A percentile compares a stretch with the other conserved stretches of the same genome.
Evolutionary conservation across 2,797 vertebrate genomes (phyloP).

Genomic region (Microchirus variegatus): DNA sequence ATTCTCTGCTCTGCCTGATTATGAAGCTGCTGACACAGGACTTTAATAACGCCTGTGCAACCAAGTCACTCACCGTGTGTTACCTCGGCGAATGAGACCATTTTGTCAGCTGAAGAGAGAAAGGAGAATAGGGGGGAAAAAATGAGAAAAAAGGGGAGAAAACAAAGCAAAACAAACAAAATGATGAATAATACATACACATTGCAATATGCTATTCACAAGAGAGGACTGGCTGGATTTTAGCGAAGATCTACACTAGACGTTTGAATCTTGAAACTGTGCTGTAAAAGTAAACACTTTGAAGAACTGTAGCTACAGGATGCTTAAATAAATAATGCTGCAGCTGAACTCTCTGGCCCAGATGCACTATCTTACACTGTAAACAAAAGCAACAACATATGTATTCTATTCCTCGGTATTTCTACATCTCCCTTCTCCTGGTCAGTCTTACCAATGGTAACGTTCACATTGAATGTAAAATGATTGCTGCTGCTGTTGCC

Average conservation of each 20-base stretch:
- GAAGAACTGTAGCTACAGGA: conserved; percentile 59
- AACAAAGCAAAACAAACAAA: conserved; percentile 32
- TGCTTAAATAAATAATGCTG: conserved; percentile 70
- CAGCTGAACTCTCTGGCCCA: conserved; percentile 41
- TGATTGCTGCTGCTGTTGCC: conserved; percentile 33
- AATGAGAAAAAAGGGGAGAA: neutral
- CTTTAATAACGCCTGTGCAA: conserved; percentile 56
- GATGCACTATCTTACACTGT: conserved; percentile 49
- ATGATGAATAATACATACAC: conserved; percentile 72
- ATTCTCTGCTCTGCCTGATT: conserved; percentile 67
- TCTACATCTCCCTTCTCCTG: conserved; percentile 9
- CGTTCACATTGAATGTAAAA: conserved; percentile 57
- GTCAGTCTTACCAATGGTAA: conserved; percentile 72
- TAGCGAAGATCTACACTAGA: conserved; percentile 45
- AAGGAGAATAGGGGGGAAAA: conserved; percentile 9
- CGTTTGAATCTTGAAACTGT: conserved; percentile 50
- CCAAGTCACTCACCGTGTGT: conserved; percentile 76
- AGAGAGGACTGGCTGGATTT: conserved; percentile 52
- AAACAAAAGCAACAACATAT: conserved; percentile 41
- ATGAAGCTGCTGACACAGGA: conserved; percentile 69
- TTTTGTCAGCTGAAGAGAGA: conserved; percentile 61
- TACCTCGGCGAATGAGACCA: conserved; percentile 52
- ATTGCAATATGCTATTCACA: conserved; percentile 64
- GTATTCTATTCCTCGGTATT: conserved; percentile 10
- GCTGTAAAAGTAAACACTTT: conserved; percentile 65